phyloP scores from a whole-genome alignment of 2,888 invertebrate species.

The Hydrotaea cyrtoneurina region DNA sequence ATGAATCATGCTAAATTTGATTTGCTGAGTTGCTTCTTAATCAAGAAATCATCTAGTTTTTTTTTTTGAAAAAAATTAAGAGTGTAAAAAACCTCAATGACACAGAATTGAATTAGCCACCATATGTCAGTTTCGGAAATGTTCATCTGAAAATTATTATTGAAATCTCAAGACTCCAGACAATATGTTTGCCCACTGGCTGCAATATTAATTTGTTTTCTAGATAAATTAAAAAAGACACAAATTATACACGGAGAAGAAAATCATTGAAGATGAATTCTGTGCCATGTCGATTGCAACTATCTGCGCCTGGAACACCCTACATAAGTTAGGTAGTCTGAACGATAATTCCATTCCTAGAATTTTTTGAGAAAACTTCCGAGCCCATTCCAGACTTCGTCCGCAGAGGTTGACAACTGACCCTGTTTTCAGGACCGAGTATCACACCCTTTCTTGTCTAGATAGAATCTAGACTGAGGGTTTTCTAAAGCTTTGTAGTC shows the following conservation, averaged over 20 bases:
- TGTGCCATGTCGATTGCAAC: no score
- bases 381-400: no score
- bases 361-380: no score
- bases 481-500: no score
- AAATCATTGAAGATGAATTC: no score
- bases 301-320: no score
- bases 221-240: slow-evolving; percentile 15
- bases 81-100: neutral
- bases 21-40: neutral
- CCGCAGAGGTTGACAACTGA: no score
- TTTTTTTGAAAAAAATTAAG: neutral
- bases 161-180: slow-evolving; percentile 48
- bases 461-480: no score
- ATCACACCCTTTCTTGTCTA: no score
- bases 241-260: slow-evolving; percentile 38
- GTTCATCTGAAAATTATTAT: slow-evolving; percentile 44
- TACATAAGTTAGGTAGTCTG: no score
- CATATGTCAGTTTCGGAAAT: slow-evolving; percentile 42
- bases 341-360: no score
- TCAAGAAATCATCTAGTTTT: slow-evolving; percentile 1
- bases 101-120: slow-evolving; percentile 35
- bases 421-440: no score
- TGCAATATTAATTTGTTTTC: slow-evolving; percentile 51
- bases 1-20: slow-evolving; percentile 19
- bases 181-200: slow-evolving; percentile 42